phyloP scores from a whole-genome alignment of 2,797 vertebrate genomes.

The Dicrostonyx torquatus region DNA sequence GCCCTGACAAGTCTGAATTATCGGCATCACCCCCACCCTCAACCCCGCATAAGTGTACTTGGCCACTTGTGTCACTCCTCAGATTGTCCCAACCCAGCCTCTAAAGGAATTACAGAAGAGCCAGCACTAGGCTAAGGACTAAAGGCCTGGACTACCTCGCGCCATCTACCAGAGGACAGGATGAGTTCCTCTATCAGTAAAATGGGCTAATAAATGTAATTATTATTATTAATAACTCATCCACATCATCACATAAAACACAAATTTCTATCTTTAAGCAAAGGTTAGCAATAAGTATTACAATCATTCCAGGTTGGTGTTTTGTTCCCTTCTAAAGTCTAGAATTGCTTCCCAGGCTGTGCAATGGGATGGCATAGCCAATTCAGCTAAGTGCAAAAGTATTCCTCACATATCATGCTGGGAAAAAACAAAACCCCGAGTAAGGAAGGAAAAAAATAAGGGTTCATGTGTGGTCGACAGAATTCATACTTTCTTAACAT shows the following conservation, averaged over 20 bases:
- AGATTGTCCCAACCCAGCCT: background rate
- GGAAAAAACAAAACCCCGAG: constrained; percentile 6
- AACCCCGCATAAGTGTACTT: background rate
- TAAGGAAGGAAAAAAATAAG: background rate
- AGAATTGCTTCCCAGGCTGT: background rate
- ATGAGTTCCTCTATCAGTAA: background rate
- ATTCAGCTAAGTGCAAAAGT: background rate
- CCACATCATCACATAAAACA: constrained; percentile 17
- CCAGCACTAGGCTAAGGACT: background rate
- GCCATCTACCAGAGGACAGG: background rate
- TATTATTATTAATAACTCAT: background rate
- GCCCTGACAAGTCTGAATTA: background rate
- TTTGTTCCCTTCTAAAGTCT: background rate
- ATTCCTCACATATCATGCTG: background rate
- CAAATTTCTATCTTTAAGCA: background rate
- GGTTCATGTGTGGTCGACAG: background rate
- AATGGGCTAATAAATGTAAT: background rate
- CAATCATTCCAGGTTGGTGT: background rate
- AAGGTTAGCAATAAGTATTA: background rate
- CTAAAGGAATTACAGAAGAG: constrained; percentile 31
- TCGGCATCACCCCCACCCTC: background rate
- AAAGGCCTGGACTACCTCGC: background rate
- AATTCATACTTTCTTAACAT: background rate
- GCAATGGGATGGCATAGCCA: background rate
- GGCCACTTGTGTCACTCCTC: background rate